Evolutionary conservation across 2,797 vertebrate genomes (phyloP).

Genomic region (Hippopotamyrus pictus): DNA sequence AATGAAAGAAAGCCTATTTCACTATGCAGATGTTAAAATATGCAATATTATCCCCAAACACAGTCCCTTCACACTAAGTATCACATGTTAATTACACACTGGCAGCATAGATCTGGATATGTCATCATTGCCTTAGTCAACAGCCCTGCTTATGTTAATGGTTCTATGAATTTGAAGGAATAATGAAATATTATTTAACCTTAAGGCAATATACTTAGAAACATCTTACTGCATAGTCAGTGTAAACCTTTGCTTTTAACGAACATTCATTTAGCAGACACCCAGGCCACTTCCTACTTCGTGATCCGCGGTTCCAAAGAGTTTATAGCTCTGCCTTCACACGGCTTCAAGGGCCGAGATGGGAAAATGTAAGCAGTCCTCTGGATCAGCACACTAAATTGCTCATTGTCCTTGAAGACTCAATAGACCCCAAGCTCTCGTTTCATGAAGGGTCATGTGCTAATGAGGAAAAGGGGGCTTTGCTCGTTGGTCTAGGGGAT

Average conservation of each 20-base stretch:
- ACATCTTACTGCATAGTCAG: neutral
- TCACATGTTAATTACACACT: neutral
- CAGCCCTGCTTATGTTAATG: neutral
- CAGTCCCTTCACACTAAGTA: neutral
- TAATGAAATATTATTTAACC: neutral
- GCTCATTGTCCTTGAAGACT: conserved; percentile 16
- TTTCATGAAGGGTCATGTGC: conserved; percentile 25
- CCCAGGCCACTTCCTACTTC: neutral
- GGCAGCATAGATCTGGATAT: neutral
- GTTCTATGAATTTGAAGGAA: neutral
- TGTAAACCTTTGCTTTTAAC: neutral
- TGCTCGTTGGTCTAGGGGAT: conserved; percentile 27
- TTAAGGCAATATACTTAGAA: neutral
- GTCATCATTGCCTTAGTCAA: neutral
- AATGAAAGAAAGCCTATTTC: neutral
- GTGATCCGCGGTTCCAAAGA: neutral
- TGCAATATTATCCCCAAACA: neutral
- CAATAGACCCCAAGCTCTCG: conserved; percentile 3
- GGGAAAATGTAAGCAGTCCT: neutral
- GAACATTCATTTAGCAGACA: neutral
- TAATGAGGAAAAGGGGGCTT: conserved; percentile 16
- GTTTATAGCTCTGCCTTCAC: neutral
- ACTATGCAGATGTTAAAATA: conserved; percentile 4
- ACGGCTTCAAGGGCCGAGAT: neutral
- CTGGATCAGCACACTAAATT: conserved; percentile 10